phyloP scores from a whole-genome alignment of 2,797 vertebrate genomes.

The Liparis tanakae region DNA sequence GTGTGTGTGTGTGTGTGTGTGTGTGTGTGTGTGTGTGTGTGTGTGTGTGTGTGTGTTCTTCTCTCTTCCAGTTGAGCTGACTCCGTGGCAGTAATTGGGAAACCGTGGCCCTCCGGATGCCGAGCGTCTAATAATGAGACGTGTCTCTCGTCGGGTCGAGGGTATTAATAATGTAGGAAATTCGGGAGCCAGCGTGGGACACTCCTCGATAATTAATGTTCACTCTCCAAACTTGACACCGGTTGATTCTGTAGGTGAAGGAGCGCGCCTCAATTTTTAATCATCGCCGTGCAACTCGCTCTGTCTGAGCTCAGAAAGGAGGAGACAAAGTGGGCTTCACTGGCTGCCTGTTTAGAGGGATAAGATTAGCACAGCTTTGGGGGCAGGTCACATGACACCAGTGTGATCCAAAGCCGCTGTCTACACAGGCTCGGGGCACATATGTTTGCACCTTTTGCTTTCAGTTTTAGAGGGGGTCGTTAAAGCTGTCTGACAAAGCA shows the following conservation, averaged over 20 bases:
- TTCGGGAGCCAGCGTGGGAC: slow-evolving; percentile 77
- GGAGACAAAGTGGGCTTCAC: slow-evolving; percentile 45
- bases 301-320: slow-evolving; percentile 49
- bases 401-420: slow-evolving; percentile 21
- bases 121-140: slow-evolving; percentile 73
- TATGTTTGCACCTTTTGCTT: slow-evolving; percentile 16
- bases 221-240: slow-evolving; percentile 82
- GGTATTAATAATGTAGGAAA: slow-evolving; percentile 83
- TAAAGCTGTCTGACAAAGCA: slow-evolving; percentile 12
- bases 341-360: slow-evolving; percentile 41
- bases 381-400: slow-evolving; percentile 20
- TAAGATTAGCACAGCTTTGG: slow-evolving; percentile 18
- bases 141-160: slow-evolving; percentile 73
- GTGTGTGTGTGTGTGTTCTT: slow-evolving; percentile 14
- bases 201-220: slow-evolving; percentile 84
- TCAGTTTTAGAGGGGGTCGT: slow-evolving; percentile 18
- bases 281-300: slow-evolving; percentile 53
- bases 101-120: slow-evolving; percentile 44
- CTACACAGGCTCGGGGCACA: neutral
- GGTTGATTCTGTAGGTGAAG: slow-evolving; percentile 82
- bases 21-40: too few relatives aligned
- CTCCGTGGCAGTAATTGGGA: slow-evolving; percentile 71
- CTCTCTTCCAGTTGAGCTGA: slow-evolving; percentile 50
- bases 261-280: slow-evolving; percentile 78
- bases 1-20: neutral